Evolutionary conservation across 2,113 vertebrate species (phyloP), one percentile per base, ranked within the genome.

Genomic region (Bucco capensis): DNA sequence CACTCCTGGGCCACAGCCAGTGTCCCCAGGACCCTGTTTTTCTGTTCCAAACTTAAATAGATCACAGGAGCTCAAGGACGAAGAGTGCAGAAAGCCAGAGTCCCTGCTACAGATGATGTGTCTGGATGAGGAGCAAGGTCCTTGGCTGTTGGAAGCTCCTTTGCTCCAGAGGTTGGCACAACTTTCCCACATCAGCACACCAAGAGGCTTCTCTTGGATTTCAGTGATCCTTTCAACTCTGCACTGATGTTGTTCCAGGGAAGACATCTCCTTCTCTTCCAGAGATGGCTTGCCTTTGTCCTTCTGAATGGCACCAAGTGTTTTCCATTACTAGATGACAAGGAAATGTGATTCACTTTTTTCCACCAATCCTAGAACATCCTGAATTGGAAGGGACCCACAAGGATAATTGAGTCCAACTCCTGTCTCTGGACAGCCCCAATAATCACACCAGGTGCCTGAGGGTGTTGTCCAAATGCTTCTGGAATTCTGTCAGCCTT

Each of bases 41-140:
- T 42, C 50, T 37, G 24, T 30, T 64, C 31, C 19, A 79, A 47
- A 22, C 9, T 57, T 27, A 25, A 44, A 23, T 1, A 19, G 50
- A 60, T 47, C 1, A 0, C 0, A 1, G 40, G 54, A 50, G 21
- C 14, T 73, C 31, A 57, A 15, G 46, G 69, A 72, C 8, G 15
- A 76, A 75, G 23, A 47, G 15, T 6, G 50, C 44, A 86, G 54
- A 37, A 60, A n/a, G 73, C 19, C 1, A 42, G 16, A 65, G 31
- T 15, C 40, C 4, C 1, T 38, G 38, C 64, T 79, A 33, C 40
- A 67, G 38, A 50, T 14, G 9, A 22, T 0, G 31, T 7, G 30
- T 47, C 35, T 42, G 37, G 54, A 44, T 5, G 37, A 89, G n/a
- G 10, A 69, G n/a, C 54, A 31, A 19, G 9, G 31, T 44, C 56